Evolutionary conservation across 2,113 vertebrate genomes (phyloP), one percentile per base, ranked within the genome.

Genomic region (Dicerorhinus sumatrensis): DNA sequence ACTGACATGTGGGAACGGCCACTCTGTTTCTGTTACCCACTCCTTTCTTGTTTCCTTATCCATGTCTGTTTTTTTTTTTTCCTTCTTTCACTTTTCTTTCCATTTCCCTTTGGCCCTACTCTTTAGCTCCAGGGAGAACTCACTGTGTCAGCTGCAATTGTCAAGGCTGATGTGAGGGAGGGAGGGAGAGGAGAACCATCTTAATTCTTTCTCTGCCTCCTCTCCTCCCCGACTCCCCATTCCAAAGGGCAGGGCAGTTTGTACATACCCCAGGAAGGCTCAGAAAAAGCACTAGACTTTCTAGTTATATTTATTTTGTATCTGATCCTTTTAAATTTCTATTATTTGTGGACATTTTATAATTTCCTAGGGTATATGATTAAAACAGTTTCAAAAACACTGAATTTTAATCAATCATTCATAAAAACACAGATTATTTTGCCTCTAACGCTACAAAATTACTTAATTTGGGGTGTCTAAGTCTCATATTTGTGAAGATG

Each of bases 401-500:
- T 81, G 81, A n/a, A 70, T 89, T 94, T 75, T 63, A 69, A 96
- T 77, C n/a, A 80, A 21, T 86, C 39, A 89, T 36, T 70, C 46
- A 67, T 0, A 54, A 62, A 88, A 95, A 56, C 27, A 93, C 46
- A 89, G 48, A 91, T 42, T n/a, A 80, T 89, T 46, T 42, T 87
- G 36, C 21, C 9, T 75, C 25, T 81, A 21, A 73, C 46, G 33
- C 85, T 29, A 33, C 0, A 33, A 87, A 94, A 84, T 95, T 48
- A 90, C 25, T 94, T 96, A 77, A 90, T 88, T 79, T 84, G 3
- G 7, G 42, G 31, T 91, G 81, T 81, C 36, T 63, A 31, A 86
- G 33, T 75, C 51, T 97, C 94, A 69, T 70, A 92, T 72, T 54
- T 89, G 79, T 91, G 69, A 83, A 58, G 63, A 85, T 31, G 29